A percentile compares a stretch with the other conserved stretches of the same genome.
These are phyloP conservation scores for Eidolon helvum DNA, from an alignment of 2,113 vertebrate genomes.

Conservation along the genomic window DNA sequence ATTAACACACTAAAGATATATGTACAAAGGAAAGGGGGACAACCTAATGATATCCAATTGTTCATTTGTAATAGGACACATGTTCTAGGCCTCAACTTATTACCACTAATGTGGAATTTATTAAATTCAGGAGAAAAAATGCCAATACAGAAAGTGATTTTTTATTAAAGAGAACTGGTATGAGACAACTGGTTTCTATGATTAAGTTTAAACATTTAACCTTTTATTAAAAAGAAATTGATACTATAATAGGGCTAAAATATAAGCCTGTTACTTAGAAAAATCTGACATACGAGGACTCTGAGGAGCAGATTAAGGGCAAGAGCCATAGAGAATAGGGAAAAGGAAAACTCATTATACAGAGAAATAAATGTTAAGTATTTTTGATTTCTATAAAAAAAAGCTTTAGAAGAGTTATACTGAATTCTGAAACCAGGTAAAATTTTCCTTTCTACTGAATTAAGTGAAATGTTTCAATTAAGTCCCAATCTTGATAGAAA, in stretches of 20 bases:
- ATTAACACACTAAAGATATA: slow-evolving; percentile 90
- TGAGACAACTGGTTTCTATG: slow-evolving; percentile 53
- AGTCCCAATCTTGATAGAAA: background rate
- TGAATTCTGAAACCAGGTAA: background rate
- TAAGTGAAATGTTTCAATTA: background rate
- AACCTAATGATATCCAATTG: slow-evolving; percentile 85
- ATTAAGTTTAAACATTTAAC: slow-evolving; percentile 63
- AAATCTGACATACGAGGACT: slow-evolving; percentile 38
- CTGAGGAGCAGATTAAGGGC: slow-evolving; percentile 11
- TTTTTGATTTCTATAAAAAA: background rate
- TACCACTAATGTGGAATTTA: slow-evolving; percentile 87
- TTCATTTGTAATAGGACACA: slow-evolving; percentile 83
- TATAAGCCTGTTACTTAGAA: slow-evolving; percentile 47
- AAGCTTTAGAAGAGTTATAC: slow-evolving; percentile 8
- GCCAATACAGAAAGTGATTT: slow-evolving; percentile 83
- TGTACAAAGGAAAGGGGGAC: slow-evolving; percentile 84
- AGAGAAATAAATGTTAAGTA: background rate
- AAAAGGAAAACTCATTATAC: background rate
- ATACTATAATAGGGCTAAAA: slow-evolving; percentile 55
- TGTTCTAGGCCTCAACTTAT: slow-evolving; percentile 82
- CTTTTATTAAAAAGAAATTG: slow-evolving; percentile 47
- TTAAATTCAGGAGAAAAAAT: slow-evolving; percentile 89
- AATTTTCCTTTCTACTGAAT: background rate
- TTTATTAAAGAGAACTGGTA: slow-evolving; percentile 73
- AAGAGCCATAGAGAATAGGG: background rate